Evolutionary conservation across 1,140 invertebrate species (phyloP), one percentile per base, ranked within the genome.

Genomic region (Trissolcus basalis): DNA sequence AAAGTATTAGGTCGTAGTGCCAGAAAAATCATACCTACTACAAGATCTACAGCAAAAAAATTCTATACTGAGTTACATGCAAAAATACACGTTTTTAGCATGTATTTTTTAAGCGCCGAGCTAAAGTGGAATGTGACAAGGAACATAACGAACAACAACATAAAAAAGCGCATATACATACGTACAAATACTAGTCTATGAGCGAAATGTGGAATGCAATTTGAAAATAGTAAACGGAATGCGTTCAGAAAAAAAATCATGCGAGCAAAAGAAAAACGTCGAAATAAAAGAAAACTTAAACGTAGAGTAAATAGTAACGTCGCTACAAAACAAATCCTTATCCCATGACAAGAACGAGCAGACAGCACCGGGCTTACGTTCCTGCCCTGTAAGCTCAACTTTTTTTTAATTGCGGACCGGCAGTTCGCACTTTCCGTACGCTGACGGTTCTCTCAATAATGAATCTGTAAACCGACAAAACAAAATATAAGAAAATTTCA

Each of bases 351-450:
- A 45, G 39, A 36, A 36, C 7, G 5, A 39, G 54, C 36, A 44
- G 45, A 16, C 16, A 27, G 33, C 5, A 47, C 13, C 11, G 44
- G 49, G 19, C 41, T 35, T 10, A 44, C 35, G 48, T 47, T 56
- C 49, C 41, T 33, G 10, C 10, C 11, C 19, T 13, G 43, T 50
- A 32, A 16, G 43, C 55, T 53, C 51, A 36, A 44, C 35, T 60
- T 67, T 16, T 49, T 58, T 51, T 54, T 27, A 27, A 74, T 41
- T 19, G 71, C 35, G 45, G 67, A 50, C 10, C 58, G 51, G 4
- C 51, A 39, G 56, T 68, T 61, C 56, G 71, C 58, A 49, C 44
- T 67, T 44, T 67, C 49, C 45, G 60, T 72, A 53, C 47, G 39
- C 19, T 6, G 19, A 27, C 19, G 2, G 19, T 27, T 27, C 19